A percentile compares a stretch with the other conserved stretches of the same genome.
Conservation (phyloP, 2,797 vertebrate genomes). For the Sebastes baramenuke region DNA sequence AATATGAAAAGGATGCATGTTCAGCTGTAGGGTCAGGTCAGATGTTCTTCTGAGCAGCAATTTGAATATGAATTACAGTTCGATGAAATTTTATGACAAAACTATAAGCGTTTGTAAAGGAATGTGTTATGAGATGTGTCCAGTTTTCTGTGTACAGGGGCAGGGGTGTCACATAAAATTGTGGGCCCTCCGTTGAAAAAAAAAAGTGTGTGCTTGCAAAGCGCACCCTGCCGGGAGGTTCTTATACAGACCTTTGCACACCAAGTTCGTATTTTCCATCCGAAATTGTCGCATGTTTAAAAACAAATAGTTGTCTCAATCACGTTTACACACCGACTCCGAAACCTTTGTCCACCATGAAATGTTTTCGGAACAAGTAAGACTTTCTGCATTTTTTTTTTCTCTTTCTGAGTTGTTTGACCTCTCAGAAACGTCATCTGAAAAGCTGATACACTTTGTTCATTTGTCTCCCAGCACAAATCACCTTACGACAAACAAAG, state of each 20-base stretch:
- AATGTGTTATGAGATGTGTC: not conserved
- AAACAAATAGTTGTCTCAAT: too few species aligned
- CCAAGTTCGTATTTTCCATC: fast-evolving
- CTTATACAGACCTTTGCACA: too few species aligned
- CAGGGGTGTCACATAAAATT: too few species aligned
- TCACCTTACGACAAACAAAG: not conserved
- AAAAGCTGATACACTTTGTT: not conserved
- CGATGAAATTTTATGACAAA: not conserved
- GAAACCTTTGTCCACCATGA: too few species aligned
- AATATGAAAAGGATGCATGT: not conserved
- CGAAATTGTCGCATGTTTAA: too few species aligned
- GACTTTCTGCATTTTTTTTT: too few species aligned
- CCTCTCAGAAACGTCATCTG: not conserved
- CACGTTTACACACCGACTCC: too few species aligned
- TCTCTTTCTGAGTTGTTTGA: too few species aligned
- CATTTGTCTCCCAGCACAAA: too few species aligned
- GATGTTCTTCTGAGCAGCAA: not conserved
- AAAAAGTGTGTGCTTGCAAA: too few species aligned
- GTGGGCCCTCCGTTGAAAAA: too few species aligned
- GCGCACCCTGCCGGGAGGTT: fast-evolving
- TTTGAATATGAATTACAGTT: not conserved
- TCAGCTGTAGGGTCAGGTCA: not conserved
- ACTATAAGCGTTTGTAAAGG: not conserved
- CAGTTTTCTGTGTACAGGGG: not conserved
- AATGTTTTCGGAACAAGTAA: fast-evolving